Evolutionary conservation across 2,797 vertebrate genomes (phyloP).

Genomic region (Falco rusticolus): DNA sequence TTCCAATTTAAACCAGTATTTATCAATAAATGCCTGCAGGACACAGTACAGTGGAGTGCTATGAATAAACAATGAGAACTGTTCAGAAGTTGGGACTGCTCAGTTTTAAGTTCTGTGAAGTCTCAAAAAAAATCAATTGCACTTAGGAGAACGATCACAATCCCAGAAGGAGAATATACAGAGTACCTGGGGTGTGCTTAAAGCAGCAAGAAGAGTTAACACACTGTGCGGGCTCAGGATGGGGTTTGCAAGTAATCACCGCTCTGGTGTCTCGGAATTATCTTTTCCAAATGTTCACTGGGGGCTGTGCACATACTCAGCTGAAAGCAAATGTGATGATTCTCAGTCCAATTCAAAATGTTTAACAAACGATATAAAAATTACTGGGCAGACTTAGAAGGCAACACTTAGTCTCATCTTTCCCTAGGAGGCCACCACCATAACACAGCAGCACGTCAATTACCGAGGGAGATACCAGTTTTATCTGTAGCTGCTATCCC

Average conservation of each 20-base stretch:
- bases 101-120: constrained; percentile 20
- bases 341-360: constrained; percentile 9
- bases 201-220: constrained; percentile 35
- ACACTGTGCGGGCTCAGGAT: background rate
- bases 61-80: constrained; percentile 41
- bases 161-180: constrained; percentile 5
- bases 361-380: constrained; percentile 35
- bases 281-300: constrained; percentile 50
- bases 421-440: background rate
- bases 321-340: constrained; percentile 49
- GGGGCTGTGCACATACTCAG: constrained; percentile 23
- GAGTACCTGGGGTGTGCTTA: constrained; percentile 11
- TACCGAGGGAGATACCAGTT: background rate
- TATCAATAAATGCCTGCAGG: constrained; percentile 57
- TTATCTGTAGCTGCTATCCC: background rate
- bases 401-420: constrained; percentile 21
- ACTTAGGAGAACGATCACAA: background rate
- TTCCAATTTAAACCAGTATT: constrained; percentile 49
- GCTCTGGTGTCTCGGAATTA: constrained; percentile 20
- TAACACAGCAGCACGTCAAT: constrained; percentile 20
- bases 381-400: constrained; percentile 25
- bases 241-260: constrained; percentile 47
- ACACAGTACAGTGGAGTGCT: background rate
- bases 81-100: constrained; percentile 19
- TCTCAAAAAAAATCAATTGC: constrained; percentile 17